phyloP scores from a whole-genome alignment of 2,113 vertebrate species.

The Cyanoramphus novaezelandiae region DNA sequence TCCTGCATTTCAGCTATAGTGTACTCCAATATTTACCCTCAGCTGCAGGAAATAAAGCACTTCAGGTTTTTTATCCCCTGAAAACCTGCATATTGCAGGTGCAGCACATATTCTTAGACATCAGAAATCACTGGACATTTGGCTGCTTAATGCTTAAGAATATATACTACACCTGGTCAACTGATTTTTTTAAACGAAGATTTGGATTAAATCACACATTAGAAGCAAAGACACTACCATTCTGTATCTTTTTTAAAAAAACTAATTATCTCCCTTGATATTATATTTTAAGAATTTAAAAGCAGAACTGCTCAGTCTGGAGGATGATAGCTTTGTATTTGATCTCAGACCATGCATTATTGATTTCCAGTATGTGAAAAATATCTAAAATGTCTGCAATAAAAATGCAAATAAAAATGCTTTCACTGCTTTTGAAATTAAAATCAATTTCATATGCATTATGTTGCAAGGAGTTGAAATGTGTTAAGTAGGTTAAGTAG shows the following conservation, averaged over 20 bases:
- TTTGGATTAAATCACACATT: neutral
- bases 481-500: constrained; percentile 34
- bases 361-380: constrained; percentile 14
- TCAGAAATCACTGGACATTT: neutral
- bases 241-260: neutral
- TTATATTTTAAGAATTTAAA: constrained; percentile 46
- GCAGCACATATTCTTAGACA: neutral
- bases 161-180: neutral
- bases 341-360: constrained; percentile 43
- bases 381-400: constrained; percentile 22
- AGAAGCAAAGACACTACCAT: neutral
- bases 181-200: neutral
- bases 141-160: neutral
- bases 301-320: neutral
- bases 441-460: constrained; percentile 38
- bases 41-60: neutral
- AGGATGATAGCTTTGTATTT: neutral
- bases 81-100: neutral
- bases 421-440: constrained; percentile 36
- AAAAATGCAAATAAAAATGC: constrained; percentile 21
- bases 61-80: neutral
- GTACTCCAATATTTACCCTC: neutral
- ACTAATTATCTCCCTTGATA: neutral
- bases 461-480: neutral
- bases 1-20: neutral